Evolutionary conservation across 2,797 vertebrate species (phyloP), one percentile per base, ranked within the genome.

Genomic region (Lutjanus argentimaculatus): DNA sequence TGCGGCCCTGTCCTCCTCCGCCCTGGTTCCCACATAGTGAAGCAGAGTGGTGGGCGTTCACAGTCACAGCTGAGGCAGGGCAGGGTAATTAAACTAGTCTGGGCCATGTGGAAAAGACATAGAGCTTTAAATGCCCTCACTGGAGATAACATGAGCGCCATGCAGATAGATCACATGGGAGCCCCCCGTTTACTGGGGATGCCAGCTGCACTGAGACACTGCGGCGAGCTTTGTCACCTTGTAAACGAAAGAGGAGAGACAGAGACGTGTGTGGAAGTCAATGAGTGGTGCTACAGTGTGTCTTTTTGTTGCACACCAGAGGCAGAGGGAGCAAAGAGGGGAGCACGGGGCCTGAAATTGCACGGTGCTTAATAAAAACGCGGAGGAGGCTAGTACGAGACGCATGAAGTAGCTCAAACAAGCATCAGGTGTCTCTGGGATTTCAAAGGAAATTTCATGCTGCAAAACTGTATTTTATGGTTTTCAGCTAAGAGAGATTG

Each of bases 41-140:
- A 87, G 79, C 82, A 49, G 48, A 75, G 85, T 21, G 81, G 91
- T 94, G 89, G 93, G 87, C 75, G 93, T 94, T 82, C 84, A 89
- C 71, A 78, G 89, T 76, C 91, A 87, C 92, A 94, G 93, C 91
- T 93, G 92, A 94, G 89, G 75, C 85, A 61, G 80, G 12, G 62
- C 77, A 57, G 77, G 88, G 89, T 93, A 89, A 95, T 95, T 94
- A 95, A 95, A 94, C 88, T 83, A 77, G 89, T 83, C 88, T 64
- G 78, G 83, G 86, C 92, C 94, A 94, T 95, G 94, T 95, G 94
- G 94, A 95, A 96, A 96, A 96, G 76, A 78, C 91, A 95, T 95
- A 91, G 84, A 92, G 87, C 79, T 89, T 95, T 94, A 92, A 94
- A 93, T 86, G 90, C 87, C 90, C 92, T 94, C 89, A 10, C 83